Evolutionary conservation across 2,797 vertebrate genomes (phyloP), one percentile per base, ranked within the genome.

Genomic region (Capromys pilorides): DNA sequence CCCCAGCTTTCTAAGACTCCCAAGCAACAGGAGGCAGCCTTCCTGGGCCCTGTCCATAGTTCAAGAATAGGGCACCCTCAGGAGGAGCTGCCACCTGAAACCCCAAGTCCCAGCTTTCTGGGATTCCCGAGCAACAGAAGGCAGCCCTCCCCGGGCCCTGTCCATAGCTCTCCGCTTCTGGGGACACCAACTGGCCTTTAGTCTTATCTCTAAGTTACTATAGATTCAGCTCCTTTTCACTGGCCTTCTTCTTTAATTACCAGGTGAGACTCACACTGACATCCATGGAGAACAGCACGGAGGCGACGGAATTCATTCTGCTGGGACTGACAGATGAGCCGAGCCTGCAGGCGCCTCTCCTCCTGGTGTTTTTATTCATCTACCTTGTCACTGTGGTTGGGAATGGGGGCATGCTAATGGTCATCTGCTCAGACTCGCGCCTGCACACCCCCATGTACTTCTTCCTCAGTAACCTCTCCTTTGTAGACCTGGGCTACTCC

Each of bases 401-500:
- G 59, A 96, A 92, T n/a, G 78, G 78, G 41, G 93, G 67, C 2
- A 71, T 95, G 90, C 49, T 88, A 69, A 9, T 51, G 26, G 62
- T 97, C 39, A 88, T 86, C 39, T 4, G 0, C 24, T 33, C 13
- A 0, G 85, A 96, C 7, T 8, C 75, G 36, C 91, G 0, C 33
- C 85, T 94, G 59, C 88, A 92, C 26, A 84, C 69, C 62, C 92
- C 96, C 1, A 91, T 67, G 87, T 94, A 85, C 28, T 92, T 97
- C 86, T 88, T 93, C n/a, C 92, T 96, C 8, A 82, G 93, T 69
- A 54, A 75, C 71, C 57, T 97, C 12, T 96, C 95, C 62, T 90
- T 97, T 13, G 69, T 95, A 6, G 96, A 96, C 64, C 71, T 93
- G 91, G 90, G 96, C 31, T 96, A 93, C 73, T 97, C 92, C 4